Evolutionary conservation across 2,113 vertebrate genomes (phyloP).

Genomic region (Recurvirostra avosetta): DNA sequence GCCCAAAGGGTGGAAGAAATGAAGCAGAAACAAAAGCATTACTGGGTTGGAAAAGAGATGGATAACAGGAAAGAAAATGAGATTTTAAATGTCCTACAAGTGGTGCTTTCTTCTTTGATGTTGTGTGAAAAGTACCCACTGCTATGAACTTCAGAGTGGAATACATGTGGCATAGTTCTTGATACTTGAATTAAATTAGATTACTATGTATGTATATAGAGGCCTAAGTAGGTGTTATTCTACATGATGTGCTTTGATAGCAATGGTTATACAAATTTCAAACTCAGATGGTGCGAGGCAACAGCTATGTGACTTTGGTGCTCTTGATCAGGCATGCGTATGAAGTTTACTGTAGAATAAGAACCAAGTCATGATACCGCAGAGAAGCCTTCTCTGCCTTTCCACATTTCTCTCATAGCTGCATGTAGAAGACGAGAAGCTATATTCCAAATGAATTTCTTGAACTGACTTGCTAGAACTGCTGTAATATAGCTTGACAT

Average conservation of each 20-base stretch:
- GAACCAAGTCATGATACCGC: neutral
- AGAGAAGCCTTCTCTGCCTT: neutral
- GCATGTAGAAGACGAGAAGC: neutral
- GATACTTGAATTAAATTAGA: neutral
- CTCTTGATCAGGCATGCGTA: neutral
- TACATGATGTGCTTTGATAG: neutral
- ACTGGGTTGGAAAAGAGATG: neutral
- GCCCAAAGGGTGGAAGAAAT: neutral
- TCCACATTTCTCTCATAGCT: fast-evolving
- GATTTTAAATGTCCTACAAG: neutral
- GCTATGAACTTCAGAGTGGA: neutral
- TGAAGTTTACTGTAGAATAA: neutral
- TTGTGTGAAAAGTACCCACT: neutral
- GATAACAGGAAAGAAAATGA: neutral
- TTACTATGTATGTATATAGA: neutral
- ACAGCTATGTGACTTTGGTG: neutral
- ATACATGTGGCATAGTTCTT: neutral
- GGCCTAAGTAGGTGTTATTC: neutral
- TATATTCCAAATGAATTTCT: neutral
- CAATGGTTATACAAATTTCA: neutral
- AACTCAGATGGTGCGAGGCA: neutral
- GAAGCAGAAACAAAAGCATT: neutral
- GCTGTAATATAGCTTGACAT: neutral
- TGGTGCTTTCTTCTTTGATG: neutral
- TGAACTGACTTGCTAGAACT: neutral